These are phyloP conservation scores for Ophiothrix spiculata DNA, from an alignment of 35 echinoderm and acorn worm genomes.

Conservation along the genomic window DNA sequence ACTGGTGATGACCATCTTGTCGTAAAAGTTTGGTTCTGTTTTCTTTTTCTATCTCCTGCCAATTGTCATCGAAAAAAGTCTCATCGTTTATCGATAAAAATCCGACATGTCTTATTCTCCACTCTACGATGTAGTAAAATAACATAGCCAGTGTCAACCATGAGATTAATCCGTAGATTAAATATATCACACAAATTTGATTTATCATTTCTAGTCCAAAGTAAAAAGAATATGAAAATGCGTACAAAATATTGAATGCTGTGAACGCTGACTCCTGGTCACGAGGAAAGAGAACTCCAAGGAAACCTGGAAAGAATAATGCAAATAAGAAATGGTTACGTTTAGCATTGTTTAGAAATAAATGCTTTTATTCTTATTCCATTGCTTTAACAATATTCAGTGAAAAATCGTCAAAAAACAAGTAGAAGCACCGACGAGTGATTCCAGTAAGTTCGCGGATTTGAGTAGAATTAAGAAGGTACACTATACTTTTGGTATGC, in stretches of 20 bases:
- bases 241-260: neutral
- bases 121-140: neutral
- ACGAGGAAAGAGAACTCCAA: conserved; percentile 8
- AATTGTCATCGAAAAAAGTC: neutral
- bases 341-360: too few species aligned
- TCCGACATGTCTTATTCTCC: neutral
- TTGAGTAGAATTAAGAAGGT: too few species aligned
- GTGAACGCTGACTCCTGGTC: neutral
- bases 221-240: neutral
- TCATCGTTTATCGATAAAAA: neutral
- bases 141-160: neutral
- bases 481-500: too few species aligned
- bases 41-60: neutral
- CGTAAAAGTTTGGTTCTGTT: neutral
- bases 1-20: neutral
- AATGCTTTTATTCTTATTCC: too few species aligned
- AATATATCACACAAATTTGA: neutral
- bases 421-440: too few species aligned
- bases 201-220: neutral
- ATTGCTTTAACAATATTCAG: too few species aligned
- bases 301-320: too few species aligned
- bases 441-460: too few species aligned
- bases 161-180: neutral
- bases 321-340: too few species aligned
- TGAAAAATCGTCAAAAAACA: too few species aligned